Evolutionary conservation across 1,140 invertebrate genomes (phyloP), one percentile per base, ranked within the genome.

Genomic region (Latrodectus geometricus): DNA sequence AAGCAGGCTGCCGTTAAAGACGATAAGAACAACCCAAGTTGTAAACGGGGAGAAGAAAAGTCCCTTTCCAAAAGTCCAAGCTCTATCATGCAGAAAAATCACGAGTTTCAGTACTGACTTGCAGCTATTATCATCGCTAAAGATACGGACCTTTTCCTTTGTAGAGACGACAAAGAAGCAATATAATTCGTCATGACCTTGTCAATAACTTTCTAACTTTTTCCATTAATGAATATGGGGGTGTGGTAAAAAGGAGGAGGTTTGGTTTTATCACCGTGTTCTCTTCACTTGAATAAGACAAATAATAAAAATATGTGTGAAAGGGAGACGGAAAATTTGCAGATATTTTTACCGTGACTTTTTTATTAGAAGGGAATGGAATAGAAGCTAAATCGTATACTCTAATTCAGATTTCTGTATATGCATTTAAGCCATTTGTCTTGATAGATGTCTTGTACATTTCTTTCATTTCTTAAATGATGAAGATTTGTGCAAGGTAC

Each of bases 171-270:
- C 85, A 87, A 87, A 87, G 85, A 79, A 74, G 76, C 77, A 79
- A 87, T 87, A 86, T 86, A 87, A 87, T 87, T 80, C 85, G 76
- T 87, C 77, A 80, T 48, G 77, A 87, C 77, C 85, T 80, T 87
- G 85, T 87, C 85, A 87, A 87, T 87, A 87, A 87, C 68, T 87
- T 86, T 86, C 83, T 86, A 86, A 86, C 83, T 86, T 86, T 86
- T 77, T 86, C 83, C 83, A 86, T 86, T 86, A 86, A 86, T 86
- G 83, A 86, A 86, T 74, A 75, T 15, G 70, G 48, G 49, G 73
- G 54, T 11, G 54, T 11, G 54, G 54, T 1, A 61, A n/a, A 56
- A 84, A 74, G 80, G n/a, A 49, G 83, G 49, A 49, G 83, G 74
- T 72, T 75, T 75, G 83, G 61, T 86, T 86, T 86, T 86, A 86